These are phyloP conservation scores for Peromyscus melanophrys DNA, from an alignment of 2,797 vertebrate species.

Conservation along the genomic window DNA sequence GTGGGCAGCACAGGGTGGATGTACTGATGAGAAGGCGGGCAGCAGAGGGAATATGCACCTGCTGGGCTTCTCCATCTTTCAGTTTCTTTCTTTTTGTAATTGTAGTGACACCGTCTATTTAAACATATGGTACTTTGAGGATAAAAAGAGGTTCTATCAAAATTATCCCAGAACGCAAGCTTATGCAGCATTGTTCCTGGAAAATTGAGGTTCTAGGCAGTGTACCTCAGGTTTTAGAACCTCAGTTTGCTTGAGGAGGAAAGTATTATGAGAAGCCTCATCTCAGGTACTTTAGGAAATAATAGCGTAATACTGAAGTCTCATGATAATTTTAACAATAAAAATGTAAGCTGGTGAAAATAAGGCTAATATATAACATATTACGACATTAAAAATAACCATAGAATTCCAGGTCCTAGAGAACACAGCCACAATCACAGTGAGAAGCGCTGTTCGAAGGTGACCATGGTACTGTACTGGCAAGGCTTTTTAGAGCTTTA, in stretches of 20 bases:
- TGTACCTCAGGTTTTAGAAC: neutral
- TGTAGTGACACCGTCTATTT: neutral
- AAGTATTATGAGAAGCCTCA: neutral
- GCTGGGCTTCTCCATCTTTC: neutral
- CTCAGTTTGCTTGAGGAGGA: neutral
- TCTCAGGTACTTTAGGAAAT: neutral
- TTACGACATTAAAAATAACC: neutral
- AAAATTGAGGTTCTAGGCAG: neutral
- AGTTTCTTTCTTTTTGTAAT: neutral
- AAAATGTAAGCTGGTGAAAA: neutral
- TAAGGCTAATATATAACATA: neutral
- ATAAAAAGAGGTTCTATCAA: neutral
- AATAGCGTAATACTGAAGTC: neutral
- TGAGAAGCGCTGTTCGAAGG: neutral
- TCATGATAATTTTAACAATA: neutral
- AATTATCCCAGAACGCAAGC: neutral
- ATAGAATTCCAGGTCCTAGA: neutral
- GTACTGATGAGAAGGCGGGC: too few species aligned
- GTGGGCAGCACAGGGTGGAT: neutral
- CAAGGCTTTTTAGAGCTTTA: slow-evolving; percentile 7
- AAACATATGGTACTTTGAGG: neutral
- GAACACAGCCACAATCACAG: neutral
- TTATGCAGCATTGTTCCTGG: too few species aligned
- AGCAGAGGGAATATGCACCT: neutral
- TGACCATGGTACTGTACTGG: neutral